Evolutionary conservation across 2,113 vertebrate genomes (phyloP), one percentile per base, ranked within the genome.

Genomic region (Dryoscopus gambensis): DNA sequence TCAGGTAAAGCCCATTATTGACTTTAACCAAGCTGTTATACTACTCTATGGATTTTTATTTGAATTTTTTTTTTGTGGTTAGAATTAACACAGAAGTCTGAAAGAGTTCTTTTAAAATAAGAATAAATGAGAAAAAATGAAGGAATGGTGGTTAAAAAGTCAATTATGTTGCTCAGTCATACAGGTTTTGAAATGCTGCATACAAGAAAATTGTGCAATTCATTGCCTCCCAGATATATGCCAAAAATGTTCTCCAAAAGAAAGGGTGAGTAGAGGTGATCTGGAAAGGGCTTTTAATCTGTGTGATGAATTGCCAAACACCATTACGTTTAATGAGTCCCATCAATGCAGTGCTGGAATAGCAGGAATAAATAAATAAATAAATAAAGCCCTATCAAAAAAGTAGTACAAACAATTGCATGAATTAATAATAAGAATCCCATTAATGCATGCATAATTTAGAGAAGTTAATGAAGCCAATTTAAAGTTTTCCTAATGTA

Each of bases 291-390:
- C 85, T 97, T 97, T 98, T 96, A 96, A 98, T 97, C 95, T 96
- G 77, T 88, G 93, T 97, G 97, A 98, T 97, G 96, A 97, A 98
- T 95, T 97, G 94, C 94, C 94, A 98, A 96, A 97, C 73, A 82
- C 93, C 93, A 97, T 98, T 97, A 97, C 65, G 92, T 93, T 97
- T 98, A 98, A 98, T 96, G 97, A 98, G 87, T 95, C 78, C 90
- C 97, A 97, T 97, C 97, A 97, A 84, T 76, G 92, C 84, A 93
- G 90, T 90, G 91, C 77, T 96, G 93, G 90, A 97, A 95, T 85
- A 68, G 83, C 77, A 76, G 42, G 91, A 96, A 93, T 84, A 93
- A 93, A 91, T 92, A 97, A 98, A 98, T 95, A 96, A 85, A 82
- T 93, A 97, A 95, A 96, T 79, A 40, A 55, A 39, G 2, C n/a